Conservation (phyloP, 2,113 vertebrate genomes). For the Neotoma lepida region DNA sequence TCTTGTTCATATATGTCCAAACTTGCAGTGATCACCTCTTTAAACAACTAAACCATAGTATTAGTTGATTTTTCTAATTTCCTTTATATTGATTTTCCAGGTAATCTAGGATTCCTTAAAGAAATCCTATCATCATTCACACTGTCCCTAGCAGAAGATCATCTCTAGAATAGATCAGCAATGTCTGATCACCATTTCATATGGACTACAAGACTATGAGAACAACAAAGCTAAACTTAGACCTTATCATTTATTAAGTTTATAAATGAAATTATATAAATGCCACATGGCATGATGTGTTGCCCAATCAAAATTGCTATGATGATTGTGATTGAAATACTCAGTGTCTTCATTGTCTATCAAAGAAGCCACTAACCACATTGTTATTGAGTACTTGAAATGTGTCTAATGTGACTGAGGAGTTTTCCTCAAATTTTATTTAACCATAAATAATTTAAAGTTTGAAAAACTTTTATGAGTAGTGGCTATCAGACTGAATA, state of each 20-base stretch:
- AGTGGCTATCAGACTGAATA: neutral
- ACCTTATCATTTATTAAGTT: neutral
- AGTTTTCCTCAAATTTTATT: conserved; percentile 35
- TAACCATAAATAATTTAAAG: conserved; percentile 28
- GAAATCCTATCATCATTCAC: neutral
- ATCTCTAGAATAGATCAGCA: neutral
- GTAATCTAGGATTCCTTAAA: neutral
- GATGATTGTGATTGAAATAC: conserved; percentile 5
- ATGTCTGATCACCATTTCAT: conserved; percentile 2
- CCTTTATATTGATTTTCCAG: neutral
- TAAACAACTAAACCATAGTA: neutral
- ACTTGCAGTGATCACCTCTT: neutral
- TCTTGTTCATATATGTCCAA: neutral
- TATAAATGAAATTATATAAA: neutral
- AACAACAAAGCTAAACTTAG: conserved; percentile 5
- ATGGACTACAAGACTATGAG: neutral
- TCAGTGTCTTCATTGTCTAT: neutral
- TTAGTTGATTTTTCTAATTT: conserved; percentile 23
- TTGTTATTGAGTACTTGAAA: neutral
- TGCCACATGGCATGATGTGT: neutral
- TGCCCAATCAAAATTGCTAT: conserved; percentile 16
- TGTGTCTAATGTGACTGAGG: neutral
- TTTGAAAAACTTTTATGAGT: neutral
- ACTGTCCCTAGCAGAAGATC: neutral
- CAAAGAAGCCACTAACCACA: neutral